Conservation (phyloP, 2,888 invertebrate genomes). For the Melinopterus prodromus region DNA sequence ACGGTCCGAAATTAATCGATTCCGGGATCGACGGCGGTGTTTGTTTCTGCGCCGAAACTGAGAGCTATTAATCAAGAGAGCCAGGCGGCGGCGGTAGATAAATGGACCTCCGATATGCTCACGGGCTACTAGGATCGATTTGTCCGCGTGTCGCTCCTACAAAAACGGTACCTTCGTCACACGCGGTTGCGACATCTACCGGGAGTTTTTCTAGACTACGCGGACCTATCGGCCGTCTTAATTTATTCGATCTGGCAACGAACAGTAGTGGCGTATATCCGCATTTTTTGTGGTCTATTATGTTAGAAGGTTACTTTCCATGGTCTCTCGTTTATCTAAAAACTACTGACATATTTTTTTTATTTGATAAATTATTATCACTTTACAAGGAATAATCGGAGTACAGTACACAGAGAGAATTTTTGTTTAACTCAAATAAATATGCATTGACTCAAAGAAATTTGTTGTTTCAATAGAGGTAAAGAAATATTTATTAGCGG, state of each 20-base stretch:
- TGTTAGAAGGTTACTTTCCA: too few relatives aligned
- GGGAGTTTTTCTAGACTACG: not conserved
- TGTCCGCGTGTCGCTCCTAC: not conserved
- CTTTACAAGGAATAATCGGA: too few relatives aligned
- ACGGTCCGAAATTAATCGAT: not conserved
- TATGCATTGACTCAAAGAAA: too few relatives aligned
- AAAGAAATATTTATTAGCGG: too few relatives aligned
- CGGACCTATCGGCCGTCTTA: not conserved
- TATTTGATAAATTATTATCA: too few relatives aligned
- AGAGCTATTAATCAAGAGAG: not conserved
- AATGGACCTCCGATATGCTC: slow-evolving; percentile 4
- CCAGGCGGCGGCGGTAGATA: not conserved
- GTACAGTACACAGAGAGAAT: too few relatives aligned
- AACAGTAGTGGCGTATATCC: not conserved
- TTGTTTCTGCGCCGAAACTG: slow-evolving; percentile 4
- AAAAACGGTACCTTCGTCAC: slow-evolving; percentile 4
- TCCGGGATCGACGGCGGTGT: not conserved
- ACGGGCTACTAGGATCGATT: slow-evolving; percentile 4
- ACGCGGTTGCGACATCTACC: not conserved
- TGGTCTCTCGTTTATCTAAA: too few relatives aligned
- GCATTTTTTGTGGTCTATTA: not conserved
- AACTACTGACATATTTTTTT: too few relatives aligned
- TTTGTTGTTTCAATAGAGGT: too few relatives aligned
- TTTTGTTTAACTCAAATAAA: too few relatives aligned
- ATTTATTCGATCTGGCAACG: not conserved